Conservation (phyloP, 2,113 vertebrate genomes). For the Trogon surrucura region DNA sequence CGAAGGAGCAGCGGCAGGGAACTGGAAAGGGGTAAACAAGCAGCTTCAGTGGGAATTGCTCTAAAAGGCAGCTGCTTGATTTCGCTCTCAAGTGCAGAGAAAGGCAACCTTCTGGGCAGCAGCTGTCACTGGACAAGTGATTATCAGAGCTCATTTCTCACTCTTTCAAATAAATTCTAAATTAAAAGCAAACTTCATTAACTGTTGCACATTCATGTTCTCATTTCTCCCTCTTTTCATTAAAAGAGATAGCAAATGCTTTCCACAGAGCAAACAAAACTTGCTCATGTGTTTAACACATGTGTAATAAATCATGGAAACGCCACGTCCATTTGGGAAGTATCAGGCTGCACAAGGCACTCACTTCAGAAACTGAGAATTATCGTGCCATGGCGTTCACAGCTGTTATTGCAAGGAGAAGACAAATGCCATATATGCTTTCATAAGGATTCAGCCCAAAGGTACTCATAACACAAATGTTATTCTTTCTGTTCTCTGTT, state of each 20-base stretch:
- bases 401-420: constrained; percentile 22
- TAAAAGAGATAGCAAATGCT: constrained; percentile 6
- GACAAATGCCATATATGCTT: neutral
- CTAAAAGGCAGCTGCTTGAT: constrained; percentile 60
- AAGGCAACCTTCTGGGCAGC: constrained; percentile 41
- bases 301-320: constrained; percentile 35
- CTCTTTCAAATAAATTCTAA: constrained; percentile 42
- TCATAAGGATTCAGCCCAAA: constrained; percentile 15
- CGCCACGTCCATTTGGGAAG: constrained; percentile 26
- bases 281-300: constrained; percentile 39
- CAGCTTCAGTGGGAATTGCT: constrained; percentile 51
- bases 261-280: constrained; percentile 1
- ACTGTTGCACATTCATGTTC: neutral
- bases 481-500: constrained; percentile 15
- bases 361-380: constrained; percentile 27
- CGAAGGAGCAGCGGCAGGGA: neutral
- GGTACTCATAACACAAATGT: neutral
- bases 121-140: constrained; percentile 54
- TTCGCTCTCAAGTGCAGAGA: neutral
- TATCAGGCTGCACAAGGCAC: constrained; percentile 13
- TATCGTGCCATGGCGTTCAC: neutral
- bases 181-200: constrained; percentile 55
- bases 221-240: constrained; percentile 31
- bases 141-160: constrained; percentile 28
- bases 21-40: constrained; percentile 11